Evolutionary conservation across 2,113 vertebrate species (phyloP), one percentile per base, ranked within the genome.

Genomic region (Microtus richardsoni): DNA sequence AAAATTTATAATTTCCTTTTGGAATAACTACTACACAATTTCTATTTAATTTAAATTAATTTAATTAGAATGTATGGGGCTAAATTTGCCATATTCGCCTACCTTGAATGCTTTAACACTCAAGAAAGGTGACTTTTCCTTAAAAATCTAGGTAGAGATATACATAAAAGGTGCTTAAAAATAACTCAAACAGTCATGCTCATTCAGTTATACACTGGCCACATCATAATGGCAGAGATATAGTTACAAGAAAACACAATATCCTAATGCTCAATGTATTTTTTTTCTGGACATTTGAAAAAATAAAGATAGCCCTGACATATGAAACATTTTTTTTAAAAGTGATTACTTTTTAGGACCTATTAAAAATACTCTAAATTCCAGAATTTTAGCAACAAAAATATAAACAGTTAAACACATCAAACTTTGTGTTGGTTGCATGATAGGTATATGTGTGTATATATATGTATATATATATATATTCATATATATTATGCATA

Each of bases 1-100:
- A 93, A 94, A 92, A 95, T 79, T 70, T 3, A 2, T 82, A 91
- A 68, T 24, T 93, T 85, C 39, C 85, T 70, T 86, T 44, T 91
- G 13, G n/a, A 75, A 85, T 39, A 90, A 82, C 73, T 80, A 79
- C 66, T 96, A 78, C 30, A 73, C 75, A 93, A 78, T 49, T 96
- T 93, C 17, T 52, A 91, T 54, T 93, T 92, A 88, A 89, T 78
- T 84, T 94, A 86, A 95, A 86, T 97, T 8, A 44, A 85, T 62
- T 91, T 91, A 88, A 89, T 33, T 33, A 94, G 83, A 90, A 90
- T 74, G 54, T 95, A 80, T 28, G 28, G 12, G n/a, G 49, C 62
- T 75, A 39, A 10, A 71, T 93, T 84, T 93, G n/a, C 26, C 39
- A 85, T 60, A 68, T 89, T 95, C 41, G 91, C 58, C 88, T n/a